Conservation (phyloP, 2,888 invertebrate genomes). For the Synergus japonicus region DNA sequence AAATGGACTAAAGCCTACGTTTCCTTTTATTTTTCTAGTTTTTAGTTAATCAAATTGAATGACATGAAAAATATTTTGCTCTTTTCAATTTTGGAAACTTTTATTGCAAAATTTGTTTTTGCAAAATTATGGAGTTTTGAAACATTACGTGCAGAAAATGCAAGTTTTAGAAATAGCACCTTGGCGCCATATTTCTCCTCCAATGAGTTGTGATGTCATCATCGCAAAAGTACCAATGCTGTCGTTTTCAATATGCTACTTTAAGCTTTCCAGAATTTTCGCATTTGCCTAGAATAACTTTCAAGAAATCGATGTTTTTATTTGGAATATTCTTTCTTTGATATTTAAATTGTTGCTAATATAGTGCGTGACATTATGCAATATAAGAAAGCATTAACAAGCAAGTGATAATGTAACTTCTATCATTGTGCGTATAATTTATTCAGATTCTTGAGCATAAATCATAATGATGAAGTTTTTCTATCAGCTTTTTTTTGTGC, state of each 20-base stretch:
- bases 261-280: not conserved
- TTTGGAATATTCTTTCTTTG: not conserved
- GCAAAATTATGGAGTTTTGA: not conserved
- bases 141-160: conserved; percentile 12
- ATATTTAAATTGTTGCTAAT: not conserved
- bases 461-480: conserved; percentile 1
- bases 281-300: not conserved
- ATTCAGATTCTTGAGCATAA: not conserved
- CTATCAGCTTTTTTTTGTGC: not conserved
- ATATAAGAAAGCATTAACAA: not conserved
- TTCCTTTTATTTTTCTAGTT: not conserved
- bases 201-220: conserved; percentile 58
- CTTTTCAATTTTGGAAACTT: no score
- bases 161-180: conserved; percentile 48
- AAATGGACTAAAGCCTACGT: not conserved
- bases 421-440: not conserved
- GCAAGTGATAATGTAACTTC: not conserved
- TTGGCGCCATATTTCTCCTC: conserved; percentile 6
- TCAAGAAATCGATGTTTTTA: not conserved
- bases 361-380: not conserved
- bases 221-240: conserved; percentile 58
- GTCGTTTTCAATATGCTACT: not conserved
- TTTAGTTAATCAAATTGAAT: no score
- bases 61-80: no score
- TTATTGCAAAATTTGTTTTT: not conserved